Base-by-base conservation (phyloP, 2,113 vertebrate genomes). In the Alexandromys fortis region DNA sequence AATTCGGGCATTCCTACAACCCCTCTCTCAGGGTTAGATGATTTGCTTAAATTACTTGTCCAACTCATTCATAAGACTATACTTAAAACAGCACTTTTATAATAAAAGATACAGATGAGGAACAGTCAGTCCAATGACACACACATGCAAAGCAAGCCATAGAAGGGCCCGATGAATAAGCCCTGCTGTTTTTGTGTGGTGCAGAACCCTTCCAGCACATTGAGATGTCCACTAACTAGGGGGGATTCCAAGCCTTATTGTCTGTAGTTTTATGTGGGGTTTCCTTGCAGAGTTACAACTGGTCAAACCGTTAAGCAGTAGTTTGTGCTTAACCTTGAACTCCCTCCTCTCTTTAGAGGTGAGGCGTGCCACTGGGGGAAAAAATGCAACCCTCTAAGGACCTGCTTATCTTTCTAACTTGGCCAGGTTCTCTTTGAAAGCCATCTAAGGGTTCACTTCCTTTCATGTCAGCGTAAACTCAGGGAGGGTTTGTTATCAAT, bases 321-420 rank as follows among this genome's bases (percentile, higher is more conserved):
- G 6, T 55, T n/a, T 21, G 12, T 68, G 52, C 42, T 68, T 49
- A 49, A 17, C 47, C 78, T 35, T 58, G 2, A 17, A 24, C 22
- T 55, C 5, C 28, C 45, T 94, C 9, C 6, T 86, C 68, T 72
- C 28, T 68, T 63, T 42, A 10, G n/a, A 83, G 13, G 24, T 61
- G 13, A 14, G 24, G 4, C 9, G 28, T 63, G n/a, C 7, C 3
- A 17, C 6, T 28, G 16, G 14, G 4, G 16, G 5, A 55, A 0
- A 61, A 58, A 33, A 78, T 55, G 13, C 10, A 82, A 33, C 0
- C 6, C 7, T 81, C 30, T 19, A 24, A 72, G 7, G 11, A 92
- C 65, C 30, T 47, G 12, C 26, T 82, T 72, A 22, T 78, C 35
- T 76, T 75, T 70, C 21, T 30, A 45, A 47, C 45, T 55, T 65